These are phyloP conservation scores for Poeciliopsis presidionis DNA, from an alignment of 2,797 vertebrate species.

Conservation along the genomic window DNA sequence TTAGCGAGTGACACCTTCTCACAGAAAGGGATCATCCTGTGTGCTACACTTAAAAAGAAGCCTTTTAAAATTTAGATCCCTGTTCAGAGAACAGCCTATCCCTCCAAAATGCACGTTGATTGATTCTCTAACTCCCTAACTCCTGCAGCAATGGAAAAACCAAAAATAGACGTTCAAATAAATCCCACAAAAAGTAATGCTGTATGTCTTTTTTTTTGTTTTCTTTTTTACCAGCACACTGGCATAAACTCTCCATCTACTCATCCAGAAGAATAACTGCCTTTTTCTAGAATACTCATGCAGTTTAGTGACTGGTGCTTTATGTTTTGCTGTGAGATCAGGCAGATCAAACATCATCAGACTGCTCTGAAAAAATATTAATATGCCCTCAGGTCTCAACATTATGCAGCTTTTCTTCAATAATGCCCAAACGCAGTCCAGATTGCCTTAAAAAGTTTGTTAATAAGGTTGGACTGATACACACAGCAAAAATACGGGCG, in stretches of 20 bases:
- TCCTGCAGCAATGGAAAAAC: conserved; percentile 33
- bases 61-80: conserved; percentile 72
- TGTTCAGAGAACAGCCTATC: conserved; percentile 57
- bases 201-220: background rate
- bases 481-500: background rate
- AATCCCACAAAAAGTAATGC: conserved; percentile 32
- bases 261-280: background rate
- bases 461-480: background rate
- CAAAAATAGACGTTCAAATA: conserved; percentile 29
- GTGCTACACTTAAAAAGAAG: conserved; percentile 65
- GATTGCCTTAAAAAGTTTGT: background rate
- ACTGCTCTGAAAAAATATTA: background rate
- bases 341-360: background rate
- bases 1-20: conserved; percentile 64
- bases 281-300: background rate
- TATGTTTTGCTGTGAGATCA: background rate
- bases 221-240: background rate
- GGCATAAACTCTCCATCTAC: background rate
- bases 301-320: background rate
- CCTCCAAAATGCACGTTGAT: conserved; percentile 63
- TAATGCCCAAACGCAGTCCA: background rate
- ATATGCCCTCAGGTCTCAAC: background rate
- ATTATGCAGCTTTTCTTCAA: background rate
- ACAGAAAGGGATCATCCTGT: conserved; percentile 63
- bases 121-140: conserved; percentile 52